Evolutionary conservation across 2,888 invertebrate species (phyloP).

Genomic region (Dryococelus australis): DNA sequence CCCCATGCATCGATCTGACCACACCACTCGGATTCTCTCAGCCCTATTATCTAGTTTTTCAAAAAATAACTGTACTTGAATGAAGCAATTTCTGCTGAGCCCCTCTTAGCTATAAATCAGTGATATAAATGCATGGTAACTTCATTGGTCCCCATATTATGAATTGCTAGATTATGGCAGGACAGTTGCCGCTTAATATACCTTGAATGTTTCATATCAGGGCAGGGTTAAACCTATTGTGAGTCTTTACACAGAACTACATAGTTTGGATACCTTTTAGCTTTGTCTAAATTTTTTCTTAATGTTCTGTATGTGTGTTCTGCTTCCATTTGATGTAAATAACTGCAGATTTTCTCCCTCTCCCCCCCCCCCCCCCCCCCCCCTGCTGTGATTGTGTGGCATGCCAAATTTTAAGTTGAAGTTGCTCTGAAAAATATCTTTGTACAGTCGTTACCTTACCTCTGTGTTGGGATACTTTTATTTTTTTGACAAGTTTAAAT

Average conservation of each 20-base stretch:
- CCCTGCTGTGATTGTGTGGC: too few relatives aligned
- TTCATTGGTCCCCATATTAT: conserved; percentile 16
- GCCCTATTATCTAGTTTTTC: background rate
- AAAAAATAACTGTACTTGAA: background rate
- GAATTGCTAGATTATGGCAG: conserved; percentile 16
- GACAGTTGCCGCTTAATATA: conserved; percentile 22
- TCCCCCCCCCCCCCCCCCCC: too few relatives aligned
- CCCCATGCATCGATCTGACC: conserved; percentile 29
- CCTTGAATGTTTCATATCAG: conserved; percentile 22
- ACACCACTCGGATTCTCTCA: background rate
- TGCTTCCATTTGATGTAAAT: conserved; percentile 11
- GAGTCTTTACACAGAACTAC: conserved; percentile 28
- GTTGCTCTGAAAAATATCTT: conserved; percentile 24
- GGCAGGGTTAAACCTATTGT: conserved; percentile 28
- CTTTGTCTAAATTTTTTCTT: conserved; percentile 12
- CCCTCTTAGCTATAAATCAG: background rate
- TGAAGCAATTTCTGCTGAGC: conserved; percentile 25
- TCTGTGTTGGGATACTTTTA: background rate
- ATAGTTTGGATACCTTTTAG: background rate
- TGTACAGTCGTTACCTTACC: background rate
- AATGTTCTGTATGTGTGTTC: conserved; percentile 6
- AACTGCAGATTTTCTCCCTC: background rate
- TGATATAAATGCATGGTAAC: background rate
- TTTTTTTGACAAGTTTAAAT: background rate
- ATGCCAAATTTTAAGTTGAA: conserved; percentile 32